Conservation (phyloP, 2,888 invertebrate species). For the Eremobia ochroleuca region DNA sequence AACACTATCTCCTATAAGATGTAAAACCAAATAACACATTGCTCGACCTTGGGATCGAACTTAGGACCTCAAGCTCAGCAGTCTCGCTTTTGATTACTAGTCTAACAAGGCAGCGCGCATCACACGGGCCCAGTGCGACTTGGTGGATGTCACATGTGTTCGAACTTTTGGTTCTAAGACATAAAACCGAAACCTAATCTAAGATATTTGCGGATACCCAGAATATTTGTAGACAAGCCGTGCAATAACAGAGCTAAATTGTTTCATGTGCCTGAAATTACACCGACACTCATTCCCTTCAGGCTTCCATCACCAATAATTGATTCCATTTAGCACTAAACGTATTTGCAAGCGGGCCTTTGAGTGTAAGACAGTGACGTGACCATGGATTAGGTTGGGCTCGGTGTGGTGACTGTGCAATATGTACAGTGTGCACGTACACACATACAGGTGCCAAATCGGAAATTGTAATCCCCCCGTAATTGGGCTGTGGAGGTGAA, state of each 20-base stretch:
- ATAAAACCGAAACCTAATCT: too few species aligned
- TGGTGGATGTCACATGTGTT: too few species aligned
- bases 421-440: background rate
- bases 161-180: too few species aligned
- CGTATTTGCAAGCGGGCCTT: background rate
- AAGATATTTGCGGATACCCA: too few species aligned
- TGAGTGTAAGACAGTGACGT: background rate
- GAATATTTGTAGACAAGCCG: too few species aligned
- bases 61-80: background rate
- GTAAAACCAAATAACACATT: background rate
- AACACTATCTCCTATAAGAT: too few species aligned
- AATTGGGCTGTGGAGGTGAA: background rate
- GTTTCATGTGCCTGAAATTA: too few species aligned
- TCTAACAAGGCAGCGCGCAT: background rate
- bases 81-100: background rate
- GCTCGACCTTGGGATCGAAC: background rate
- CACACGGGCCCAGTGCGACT: too few species aligned
- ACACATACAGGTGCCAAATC: background rate
- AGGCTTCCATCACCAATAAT: background rate
- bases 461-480: constrained; percentile 24
- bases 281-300: too few species aligned
- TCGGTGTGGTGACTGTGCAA: background rate
- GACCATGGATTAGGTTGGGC: background rate
- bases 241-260: too few species aligned
- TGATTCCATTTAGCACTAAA: background rate